phyloP scores from a whole-genome alignment of 1,140 invertebrate genomes.

The Zaprionus gabonicus region DNA sequence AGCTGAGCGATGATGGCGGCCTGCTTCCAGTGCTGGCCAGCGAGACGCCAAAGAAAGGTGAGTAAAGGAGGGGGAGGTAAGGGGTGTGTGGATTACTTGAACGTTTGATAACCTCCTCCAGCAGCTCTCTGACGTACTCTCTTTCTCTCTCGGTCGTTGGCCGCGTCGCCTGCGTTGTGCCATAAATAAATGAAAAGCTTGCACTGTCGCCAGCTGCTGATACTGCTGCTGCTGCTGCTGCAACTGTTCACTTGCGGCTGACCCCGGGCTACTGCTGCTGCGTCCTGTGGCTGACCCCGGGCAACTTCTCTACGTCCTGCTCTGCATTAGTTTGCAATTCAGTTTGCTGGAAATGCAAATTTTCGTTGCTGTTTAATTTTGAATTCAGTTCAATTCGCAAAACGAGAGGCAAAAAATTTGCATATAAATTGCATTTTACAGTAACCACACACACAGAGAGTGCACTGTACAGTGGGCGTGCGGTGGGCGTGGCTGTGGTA shows the following conservation, averaged over 20 bases:
- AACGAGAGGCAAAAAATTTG: conserved; percentile 55
- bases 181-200: conserved; percentile 79
- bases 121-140: too few species aligned
- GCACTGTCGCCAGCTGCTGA: conserved; percentile 34
- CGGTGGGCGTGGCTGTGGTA: neutral
- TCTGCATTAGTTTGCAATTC: conserved; percentile 73
- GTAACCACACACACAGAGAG: neutral
- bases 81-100: conserved; percentile 14
- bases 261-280: neutral
- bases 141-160: conserved; percentile 27
- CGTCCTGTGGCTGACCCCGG: neutral
- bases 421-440: conserved; percentile 77
- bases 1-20: conserved; percentile 86
- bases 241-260: conserved; percentile 44
- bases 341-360: conserved; percentile 63
- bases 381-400: conserved; percentile 67
- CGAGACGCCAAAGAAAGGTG: conserved; percentile 86
- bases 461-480: neutral
- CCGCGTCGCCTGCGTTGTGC: conserved; percentile 9
- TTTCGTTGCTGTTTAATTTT: conserved; percentile 71
- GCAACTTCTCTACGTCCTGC: neutral
- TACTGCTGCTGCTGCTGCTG: conserved; percentile 13
- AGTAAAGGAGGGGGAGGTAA: conserved; percentile 34
- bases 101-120: conserved; percentile 21
- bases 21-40: conserved; percentile 37